These are phyloP conservation scores for Spodoptera littoralis DNA, from an alignment of 2,888 invertebrate genomes.

Conservation along the genomic window DNA sequence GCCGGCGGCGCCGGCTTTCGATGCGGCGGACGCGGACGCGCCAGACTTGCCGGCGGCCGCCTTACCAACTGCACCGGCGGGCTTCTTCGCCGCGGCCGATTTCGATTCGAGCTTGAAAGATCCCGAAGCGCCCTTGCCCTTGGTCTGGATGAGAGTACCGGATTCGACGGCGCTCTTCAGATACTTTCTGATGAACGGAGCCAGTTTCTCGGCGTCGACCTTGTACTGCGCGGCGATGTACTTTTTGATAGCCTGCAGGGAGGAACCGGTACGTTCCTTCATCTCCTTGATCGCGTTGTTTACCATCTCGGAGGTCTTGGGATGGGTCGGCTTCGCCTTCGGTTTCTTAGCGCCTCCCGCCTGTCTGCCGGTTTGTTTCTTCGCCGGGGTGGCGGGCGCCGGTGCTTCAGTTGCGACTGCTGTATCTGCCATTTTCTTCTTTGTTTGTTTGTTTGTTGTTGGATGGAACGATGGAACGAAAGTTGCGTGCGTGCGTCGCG, in stretches of 20 bases:
- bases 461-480: too few relatives aligned
- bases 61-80: conserved; percentile 14
- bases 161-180: too few relatives aligned
- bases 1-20: conserved; percentile 3
- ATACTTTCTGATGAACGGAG: too few relatives aligned
- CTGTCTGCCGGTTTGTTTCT: conserved; percentile 61
- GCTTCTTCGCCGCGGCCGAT: conserved; percentile 43
- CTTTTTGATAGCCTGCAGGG: conserved; percentile 89
- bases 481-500: too few relatives aligned
- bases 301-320: conserved; percentile 84
- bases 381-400: conserved; percentile 66
- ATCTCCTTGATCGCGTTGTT: conserved; percentile 85
- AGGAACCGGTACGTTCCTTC: conserved; percentile 89
- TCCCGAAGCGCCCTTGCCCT: conserved; percentile 86
- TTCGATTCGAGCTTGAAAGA: conserved; percentile 75
- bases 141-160: neutral
- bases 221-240: conserved; percentile 83
- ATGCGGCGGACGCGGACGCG: conserved; percentile 4
- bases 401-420: conserved; percentile 66
- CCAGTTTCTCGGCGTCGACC: conserved; percentile 68
- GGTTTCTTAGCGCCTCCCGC: conserved; percentile 50
- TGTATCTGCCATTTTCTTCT: conserved; percentile 65
- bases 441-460: too few relatives aligned
- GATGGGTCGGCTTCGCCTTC: conserved; percentile 70
- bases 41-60: conserved; percentile 2